Percentiles rank a stretch among this genome's conserved stretches.
Conservation (phyloP, 2,888 invertebrate genomes). For the Marronus borbonicus region DNA sequence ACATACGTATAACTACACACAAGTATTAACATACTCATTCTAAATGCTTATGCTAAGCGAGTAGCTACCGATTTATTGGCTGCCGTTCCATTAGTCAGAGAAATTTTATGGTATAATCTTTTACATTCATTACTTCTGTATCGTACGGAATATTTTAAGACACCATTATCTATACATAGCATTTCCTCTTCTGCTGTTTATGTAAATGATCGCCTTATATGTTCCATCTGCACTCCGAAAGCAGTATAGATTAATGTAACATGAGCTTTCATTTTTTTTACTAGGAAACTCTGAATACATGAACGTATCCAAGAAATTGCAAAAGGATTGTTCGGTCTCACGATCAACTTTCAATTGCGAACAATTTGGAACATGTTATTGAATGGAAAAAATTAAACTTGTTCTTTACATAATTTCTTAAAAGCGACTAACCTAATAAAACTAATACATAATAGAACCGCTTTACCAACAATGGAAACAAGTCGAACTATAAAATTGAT, state of each 20-base stretch:
- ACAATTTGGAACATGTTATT: neutral
- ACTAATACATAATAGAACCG: too few species aligned
- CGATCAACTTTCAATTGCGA: neutral
- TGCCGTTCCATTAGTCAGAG: constrained; percentile 33
- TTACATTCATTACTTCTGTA: constrained; percentile 22
- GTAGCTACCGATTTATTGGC: constrained; percentile 31
- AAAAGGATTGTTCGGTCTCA: neutral
- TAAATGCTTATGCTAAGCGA: constrained; percentile 28
- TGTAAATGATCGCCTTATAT: constrained; percentile 14
- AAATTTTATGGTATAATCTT: constrained; percentile 28
- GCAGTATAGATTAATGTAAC: constrained; percentile 16
- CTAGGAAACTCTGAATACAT: neutral
- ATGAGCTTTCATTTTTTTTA: constrained; percentile 11
- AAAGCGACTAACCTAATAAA: too few species aligned
- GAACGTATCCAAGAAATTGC: neutral
- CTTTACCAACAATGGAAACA: too few species aligned
- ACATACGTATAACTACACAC: neutral
- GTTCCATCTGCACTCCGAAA: neutral
- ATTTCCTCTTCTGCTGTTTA: constrained; percentile 16
- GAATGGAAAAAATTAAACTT: too few species aligned
- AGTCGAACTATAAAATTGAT: too few species aligned
- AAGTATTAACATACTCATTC: constrained; percentile 23
- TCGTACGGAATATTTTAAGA: constrained; percentile 7
- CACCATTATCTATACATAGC: constrained; percentile 23
- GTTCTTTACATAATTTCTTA: too few species aligned